A percentile compares a stretch with the other conserved stretches of the same genome.
Conservation (phyloP, 37 sponge, comb jelly and placozoan genomes). For the Ianthella basta region DNA sequence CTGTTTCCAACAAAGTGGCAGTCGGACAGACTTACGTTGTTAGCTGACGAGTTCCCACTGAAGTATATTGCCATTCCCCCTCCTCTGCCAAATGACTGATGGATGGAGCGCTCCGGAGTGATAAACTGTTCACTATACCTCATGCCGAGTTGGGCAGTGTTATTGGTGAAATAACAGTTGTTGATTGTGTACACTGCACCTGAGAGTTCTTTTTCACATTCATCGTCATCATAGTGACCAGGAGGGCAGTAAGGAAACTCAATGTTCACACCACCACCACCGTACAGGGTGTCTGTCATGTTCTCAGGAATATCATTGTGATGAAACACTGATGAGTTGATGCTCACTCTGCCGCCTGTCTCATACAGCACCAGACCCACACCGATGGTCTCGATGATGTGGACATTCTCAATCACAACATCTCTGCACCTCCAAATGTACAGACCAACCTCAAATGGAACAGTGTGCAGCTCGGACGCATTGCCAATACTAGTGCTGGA, state of each 20-base stretch:
- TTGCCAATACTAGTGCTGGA: background rate
- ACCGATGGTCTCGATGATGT: conserved; percentile 2
- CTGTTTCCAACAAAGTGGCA: conserved; percentile 5
- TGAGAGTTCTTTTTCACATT: background rate
- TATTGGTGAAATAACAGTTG: background rate
- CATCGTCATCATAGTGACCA: background rate
- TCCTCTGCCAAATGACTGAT: conserved; percentile 34
- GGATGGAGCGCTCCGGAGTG: background rate
- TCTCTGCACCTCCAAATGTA: conserved; percentile 10
- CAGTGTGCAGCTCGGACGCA: background rate
- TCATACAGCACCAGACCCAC: conserved; percentile 23
- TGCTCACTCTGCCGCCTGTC: conserved; percentile 9
- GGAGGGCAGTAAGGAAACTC: conserved; percentile 18
- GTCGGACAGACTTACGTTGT: background rate
- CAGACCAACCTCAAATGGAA: conserved; percentile 7
- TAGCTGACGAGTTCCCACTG: conserved; percentile 12
- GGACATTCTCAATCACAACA: background rate
- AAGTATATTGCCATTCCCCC: conserved; percentile 19
- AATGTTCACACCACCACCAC: conserved; percentile 19
- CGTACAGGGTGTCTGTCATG: background rate
- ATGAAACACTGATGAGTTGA: background rate
- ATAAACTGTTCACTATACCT: background rate
- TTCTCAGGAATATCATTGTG: conserved; percentile 11
- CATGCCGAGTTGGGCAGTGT: background rate
- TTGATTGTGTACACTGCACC: background rate